Conservation (phyloP, 2,888 invertebrate genomes). For the Antheraea yamamai region DNA sequence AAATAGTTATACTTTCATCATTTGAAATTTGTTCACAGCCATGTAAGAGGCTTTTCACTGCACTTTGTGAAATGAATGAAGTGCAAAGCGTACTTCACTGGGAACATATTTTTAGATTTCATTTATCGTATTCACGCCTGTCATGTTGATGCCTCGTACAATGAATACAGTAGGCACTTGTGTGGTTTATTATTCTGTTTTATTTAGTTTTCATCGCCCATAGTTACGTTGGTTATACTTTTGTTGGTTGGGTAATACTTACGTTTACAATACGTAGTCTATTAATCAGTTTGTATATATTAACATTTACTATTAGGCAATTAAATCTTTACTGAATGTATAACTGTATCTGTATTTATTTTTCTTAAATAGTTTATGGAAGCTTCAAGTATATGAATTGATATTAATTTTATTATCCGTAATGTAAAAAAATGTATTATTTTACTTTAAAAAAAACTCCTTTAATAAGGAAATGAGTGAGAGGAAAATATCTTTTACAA, state of each 20-base stretch:
- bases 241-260: not conserved
- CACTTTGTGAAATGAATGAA: conserved; percentile 18
- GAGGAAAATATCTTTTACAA: no score
- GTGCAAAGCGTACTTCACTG: conserved; percentile 17
- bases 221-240: not conserved
- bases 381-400: not conserved
- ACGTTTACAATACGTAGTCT: not conserved
- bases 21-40: not conserved
- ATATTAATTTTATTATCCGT: not conserved
- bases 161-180: not conserved
- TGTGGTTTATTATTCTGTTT: not conserved
- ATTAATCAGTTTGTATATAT: not conserved
- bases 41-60: conserved; percentile 9
- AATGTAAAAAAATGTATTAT: not conserved
- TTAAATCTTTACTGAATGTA: not conserved
- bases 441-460: not conserved
- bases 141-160: conserved; percentile 11
- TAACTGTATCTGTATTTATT: no score
- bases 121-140: conserved; percentile 14
- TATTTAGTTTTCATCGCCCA: not conserved
- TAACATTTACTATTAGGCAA: not conserved
- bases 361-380: no score
- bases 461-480: no score
- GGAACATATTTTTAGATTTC: conserved; percentile 16
- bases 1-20: not conserved